Evolutionary conservation across 2,797 vertebrate genomes (phyloP).

Genomic region (Spinus pinus): DNA sequence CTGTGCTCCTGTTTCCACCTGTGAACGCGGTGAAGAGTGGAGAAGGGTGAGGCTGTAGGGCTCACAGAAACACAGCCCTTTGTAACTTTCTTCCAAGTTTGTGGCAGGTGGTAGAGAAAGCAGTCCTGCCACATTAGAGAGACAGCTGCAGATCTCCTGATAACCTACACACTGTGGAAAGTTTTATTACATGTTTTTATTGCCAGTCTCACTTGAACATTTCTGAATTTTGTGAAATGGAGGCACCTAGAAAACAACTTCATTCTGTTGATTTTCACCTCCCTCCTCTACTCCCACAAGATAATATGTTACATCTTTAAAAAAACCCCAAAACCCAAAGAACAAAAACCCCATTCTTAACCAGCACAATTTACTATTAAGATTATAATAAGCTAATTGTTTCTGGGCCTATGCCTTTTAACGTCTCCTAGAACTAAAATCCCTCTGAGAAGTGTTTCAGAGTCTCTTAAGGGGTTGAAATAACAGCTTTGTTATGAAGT

Average conservation of each 20-base stretch:
- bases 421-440: neutral
- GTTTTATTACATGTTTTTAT: neutral
- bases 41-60: neutral
- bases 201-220: neutral
- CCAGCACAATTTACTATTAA: neutral
- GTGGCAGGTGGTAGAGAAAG: neutral
- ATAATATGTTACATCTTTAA: neutral
- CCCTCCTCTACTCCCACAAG: neutral
- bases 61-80: no score
- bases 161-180: neutral
- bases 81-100: neutral
- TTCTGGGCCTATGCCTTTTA: neutral
- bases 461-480: neutral
- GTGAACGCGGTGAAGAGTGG: neutral
- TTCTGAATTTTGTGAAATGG: neutral
- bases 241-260: neutral
- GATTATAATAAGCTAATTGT: neutral
- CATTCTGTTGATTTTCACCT: neutral
- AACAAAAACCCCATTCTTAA: neutral
- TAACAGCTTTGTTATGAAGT: constrained; percentile 26
- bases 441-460: neutral
- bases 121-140: neutral
- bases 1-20: neutral
- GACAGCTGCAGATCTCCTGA: neutral
- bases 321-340: neutral